Base-by-base conservation (phyloP, 1,140 invertebrate species). In the Musca vetustissima region DNA sequence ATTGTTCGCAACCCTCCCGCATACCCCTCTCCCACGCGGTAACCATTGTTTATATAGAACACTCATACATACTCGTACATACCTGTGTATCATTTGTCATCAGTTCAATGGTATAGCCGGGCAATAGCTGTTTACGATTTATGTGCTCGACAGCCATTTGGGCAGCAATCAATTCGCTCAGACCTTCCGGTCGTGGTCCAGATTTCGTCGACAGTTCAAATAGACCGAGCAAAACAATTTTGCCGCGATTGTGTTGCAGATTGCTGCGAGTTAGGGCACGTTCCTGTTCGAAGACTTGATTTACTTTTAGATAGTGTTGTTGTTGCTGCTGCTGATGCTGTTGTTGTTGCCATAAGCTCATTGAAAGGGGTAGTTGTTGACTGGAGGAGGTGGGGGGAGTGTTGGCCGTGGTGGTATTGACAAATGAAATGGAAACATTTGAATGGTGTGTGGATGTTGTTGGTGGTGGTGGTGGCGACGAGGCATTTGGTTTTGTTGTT, bases 11-110 rank as follows among this genome's bases (percentile, higher is more conserved):
- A 43, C 6, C 6, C 36, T 43, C 36, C 36, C 36, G 6, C 11
- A 9, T 11, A 9, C 36, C 36, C 13, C 36, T 43, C 36, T 2
- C 36, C 11, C 36, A 9, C 36, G 7, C 11, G 4, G 1, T 13
- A 43, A 11, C 36, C n/a, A n/a, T n/a, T n/a, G n/a, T n/a, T n/a
- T n/a, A n/a, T n/a, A n/a, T n/a, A n/a, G n/a, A n/a, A n/a, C n/a
- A n/a, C n/a, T n/a, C n/a, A n/a, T n/a, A n/a, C n/a, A n/a, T n/a
- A n/a, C 6, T 32, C 28, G 8, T 43, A 77, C 83, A 83, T 85
- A 94, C 93, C 89, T 91, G 88, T 1, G 92, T 94, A 75, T 95
- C 92, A 75, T 94, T 94, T 74, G 89, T 88, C 70, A 92, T 84
- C 55, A 94, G 86, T 68, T 89, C 85, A 36, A 95, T 83, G 32